Evolutionary conservation across 2,888 invertebrate species (phyloP).

Genomic region (Chaitophorus viminalis): DNA sequence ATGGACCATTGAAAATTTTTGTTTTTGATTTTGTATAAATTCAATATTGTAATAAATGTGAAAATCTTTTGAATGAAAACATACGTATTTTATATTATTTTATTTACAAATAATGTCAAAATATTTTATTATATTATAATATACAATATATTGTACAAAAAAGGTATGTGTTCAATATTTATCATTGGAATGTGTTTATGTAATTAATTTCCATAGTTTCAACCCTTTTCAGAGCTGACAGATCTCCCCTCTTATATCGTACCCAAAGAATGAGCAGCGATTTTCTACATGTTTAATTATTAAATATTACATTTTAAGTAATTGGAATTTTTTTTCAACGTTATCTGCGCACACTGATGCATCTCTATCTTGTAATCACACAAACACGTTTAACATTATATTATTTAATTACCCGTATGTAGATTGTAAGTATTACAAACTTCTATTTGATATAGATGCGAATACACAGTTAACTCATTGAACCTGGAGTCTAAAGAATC

Average conservation of each 20-base stretch:
- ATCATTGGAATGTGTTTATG: conserved; percentile 10
- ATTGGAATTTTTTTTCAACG: not conserved
- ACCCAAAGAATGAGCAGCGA: not conserved
- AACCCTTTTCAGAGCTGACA: conserved; percentile 26
- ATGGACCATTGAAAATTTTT: too few species aligned
- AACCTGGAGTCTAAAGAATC: too few species aligned
- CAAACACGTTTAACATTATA: not conserved
- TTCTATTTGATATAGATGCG: too few species aligned
- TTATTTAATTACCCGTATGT: not conserved
- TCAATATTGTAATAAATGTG: too few species aligned
- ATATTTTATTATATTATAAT: not conserved
- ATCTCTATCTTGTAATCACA: not conserved
- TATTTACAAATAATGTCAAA: not conserved
- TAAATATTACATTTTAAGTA: conserved; percentile 28
- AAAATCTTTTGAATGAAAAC: too few species aligned
- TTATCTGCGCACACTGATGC: not conserved
- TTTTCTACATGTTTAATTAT: conserved; percentile 15
- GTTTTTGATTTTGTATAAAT: too few species aligned
- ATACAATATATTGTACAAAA: too few species aligned
- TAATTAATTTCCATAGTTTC: conserved; percentile 46
- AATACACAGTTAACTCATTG: too few species aligned
- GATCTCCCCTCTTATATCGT: conserved; percentile 7
- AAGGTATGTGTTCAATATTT: too few species aligned
- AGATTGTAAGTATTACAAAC: too few species aligned
- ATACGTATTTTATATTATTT: too few species aligned